These are phyloP conservation scores for Tragelaphus oryx DNA, from an alignment of 2,797 vertebrate genomes.

Conservation along the genomic window DNA sequence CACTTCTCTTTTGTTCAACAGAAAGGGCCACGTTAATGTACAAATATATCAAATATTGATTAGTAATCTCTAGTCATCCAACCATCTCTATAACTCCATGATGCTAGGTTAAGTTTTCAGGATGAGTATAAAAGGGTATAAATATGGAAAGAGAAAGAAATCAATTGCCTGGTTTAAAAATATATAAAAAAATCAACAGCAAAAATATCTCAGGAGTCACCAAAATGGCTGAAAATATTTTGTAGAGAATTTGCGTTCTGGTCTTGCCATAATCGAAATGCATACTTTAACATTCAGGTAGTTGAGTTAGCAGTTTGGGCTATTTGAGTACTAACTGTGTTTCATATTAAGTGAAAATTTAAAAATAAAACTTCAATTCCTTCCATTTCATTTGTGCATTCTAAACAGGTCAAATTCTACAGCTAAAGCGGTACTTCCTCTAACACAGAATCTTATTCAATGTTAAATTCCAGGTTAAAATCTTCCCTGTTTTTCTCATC, in stretches of 20 bases:
- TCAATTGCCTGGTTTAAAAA: not conserved
- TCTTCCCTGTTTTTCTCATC: not conserved
- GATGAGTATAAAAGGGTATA: not conserved
- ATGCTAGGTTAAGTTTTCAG: not conserved
- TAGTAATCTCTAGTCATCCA: not conserved
- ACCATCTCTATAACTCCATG: slow-evolving; percentile 1
- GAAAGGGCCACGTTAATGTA: not conserved
- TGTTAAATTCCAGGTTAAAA: slow-evolving; percentile 3
- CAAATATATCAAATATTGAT: not conserved
- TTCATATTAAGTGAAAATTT: not conserved
- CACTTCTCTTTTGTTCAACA: not conserved
- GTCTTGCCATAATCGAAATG: not conserved
- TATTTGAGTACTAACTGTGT: not conserved
- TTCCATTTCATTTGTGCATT: not conserved
- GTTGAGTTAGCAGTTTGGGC: not conserved
- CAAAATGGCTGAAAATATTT: slow-evolving; percentile 7
- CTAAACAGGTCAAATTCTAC: not conserved
- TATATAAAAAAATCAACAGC: not conserved
- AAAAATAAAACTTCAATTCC: not conserved
- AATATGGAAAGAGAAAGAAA: slow-evolving; percentile 10
- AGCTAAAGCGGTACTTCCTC: not conserved
- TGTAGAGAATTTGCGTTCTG: not conserved
- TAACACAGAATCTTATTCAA: not conserved
- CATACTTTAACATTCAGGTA: not conserved
- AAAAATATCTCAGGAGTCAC: slow-evolving; percentile 29